Evolutionary conservation across 2,888 invertebrate species (phyloP).

Genomic region (Megalurothrips usitatus): DNA sequence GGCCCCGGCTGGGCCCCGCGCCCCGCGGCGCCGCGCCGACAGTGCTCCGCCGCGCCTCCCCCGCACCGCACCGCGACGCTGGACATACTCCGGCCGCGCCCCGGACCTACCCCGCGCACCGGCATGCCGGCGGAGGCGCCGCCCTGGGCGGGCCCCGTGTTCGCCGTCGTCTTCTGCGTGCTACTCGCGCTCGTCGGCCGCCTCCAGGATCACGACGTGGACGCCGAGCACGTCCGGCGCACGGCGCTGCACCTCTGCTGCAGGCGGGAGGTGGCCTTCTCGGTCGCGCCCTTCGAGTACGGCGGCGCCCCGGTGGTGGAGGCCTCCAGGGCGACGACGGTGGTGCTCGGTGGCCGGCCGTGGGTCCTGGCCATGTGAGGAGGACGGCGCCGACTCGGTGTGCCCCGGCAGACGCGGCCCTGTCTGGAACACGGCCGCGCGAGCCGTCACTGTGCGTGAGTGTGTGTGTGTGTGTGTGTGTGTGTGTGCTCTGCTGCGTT

Average conservation of each 20-base stretch:
- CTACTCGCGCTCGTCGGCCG: background rate
- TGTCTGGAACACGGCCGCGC: no score
- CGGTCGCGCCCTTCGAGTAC: background rate
- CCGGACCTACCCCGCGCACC: background rate
- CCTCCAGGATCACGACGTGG: slow-evolving; percentile 1
- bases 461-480: no score
- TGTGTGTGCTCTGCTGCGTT: no score
- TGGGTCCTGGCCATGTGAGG: no score
- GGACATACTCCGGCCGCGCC: background rate
- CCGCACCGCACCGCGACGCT: no score
- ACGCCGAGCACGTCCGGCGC: background rate
- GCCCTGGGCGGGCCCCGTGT: background rate
- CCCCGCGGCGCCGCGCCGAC: no score
- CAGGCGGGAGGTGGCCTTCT: background rate
- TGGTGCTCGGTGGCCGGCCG: no score
- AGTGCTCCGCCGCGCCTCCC: background rate
- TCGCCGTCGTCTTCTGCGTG: background rate
- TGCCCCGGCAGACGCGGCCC: no score
- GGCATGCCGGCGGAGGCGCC: background rate
- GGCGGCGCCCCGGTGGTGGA: background rate
- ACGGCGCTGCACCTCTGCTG: background rate
- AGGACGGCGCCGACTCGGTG: no score
- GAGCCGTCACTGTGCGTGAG: no score
- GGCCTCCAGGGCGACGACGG: no score
- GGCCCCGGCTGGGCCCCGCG: no score